Conservation (phyloP, 1,140 invertebrate species). For the Drosophila yakuba region DNA sequence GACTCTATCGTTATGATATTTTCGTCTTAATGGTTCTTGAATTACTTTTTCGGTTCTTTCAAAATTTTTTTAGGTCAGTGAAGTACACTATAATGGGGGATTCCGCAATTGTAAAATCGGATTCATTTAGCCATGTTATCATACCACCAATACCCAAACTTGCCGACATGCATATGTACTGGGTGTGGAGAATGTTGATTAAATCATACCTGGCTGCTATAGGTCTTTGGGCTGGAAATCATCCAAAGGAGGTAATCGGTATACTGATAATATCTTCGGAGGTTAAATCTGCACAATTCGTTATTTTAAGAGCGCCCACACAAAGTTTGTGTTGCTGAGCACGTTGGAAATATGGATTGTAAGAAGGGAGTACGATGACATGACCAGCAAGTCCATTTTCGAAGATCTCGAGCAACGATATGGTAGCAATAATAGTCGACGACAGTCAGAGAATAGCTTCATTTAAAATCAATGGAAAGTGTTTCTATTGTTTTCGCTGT, state of each 20-base stretch:
- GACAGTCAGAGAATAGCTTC: background rate
- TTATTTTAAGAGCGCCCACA: constrained; percentile 17
- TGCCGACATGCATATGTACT: constrained; percentile 30
- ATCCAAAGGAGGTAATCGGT: constrained; percentile 22
- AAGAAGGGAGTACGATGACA: constrained; percentile 16
- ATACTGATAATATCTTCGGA: no score
- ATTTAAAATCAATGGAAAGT: background rate
- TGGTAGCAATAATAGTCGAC: background rate
- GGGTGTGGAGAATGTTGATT: constrained; percentile 34
- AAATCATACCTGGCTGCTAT: constrained; percentile 26
- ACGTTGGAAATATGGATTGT: constrained; percentile 38
- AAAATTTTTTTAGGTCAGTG: constrained; percentile 10
- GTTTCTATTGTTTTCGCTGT: no score
- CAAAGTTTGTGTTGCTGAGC: constrained; percentile 36
- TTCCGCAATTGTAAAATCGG: background rate
- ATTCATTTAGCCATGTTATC: background rate
- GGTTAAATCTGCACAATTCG: no score
- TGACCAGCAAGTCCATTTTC: constrained; percentile 10
- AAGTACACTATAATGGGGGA: constrained; percentile 23
- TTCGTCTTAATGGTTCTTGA: constrained; percentile 19
- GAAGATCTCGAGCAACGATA: constrained; percentile 12
- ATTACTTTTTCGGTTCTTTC: constrained; percentile 6
- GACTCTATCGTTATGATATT: background rate
- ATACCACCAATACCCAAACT: constrained; percentile 32
- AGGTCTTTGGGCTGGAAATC: constrained; percentile 18